phyloP scores from a whole-genome alignment of 1,140 invertebrate species.

The Oscheius sp. region DNA sequence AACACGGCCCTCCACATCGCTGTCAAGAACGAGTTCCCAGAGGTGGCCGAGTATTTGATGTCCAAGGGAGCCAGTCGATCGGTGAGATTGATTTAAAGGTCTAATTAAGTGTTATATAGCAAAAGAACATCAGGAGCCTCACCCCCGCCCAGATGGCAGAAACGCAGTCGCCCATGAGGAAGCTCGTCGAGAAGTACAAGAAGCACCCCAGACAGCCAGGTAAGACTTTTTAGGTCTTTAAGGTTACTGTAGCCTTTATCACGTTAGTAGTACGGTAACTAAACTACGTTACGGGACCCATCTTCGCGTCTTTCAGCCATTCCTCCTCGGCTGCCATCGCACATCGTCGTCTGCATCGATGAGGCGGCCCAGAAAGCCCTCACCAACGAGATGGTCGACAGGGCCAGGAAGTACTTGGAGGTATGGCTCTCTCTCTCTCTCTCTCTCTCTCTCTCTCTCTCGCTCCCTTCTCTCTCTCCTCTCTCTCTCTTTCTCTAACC shows the following conservation, averaged over 20 bases:
- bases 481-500: neutral
- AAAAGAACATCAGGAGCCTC: neutral
- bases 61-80: neutral
- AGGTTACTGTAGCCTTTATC: too few relatives aligned
- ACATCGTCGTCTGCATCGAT: neutral
- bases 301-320: neutral
- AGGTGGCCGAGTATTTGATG: neutral
- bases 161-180: neutral
- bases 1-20: neutral
- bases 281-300: too few relatives aligned
- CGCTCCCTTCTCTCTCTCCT: neutral
- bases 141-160: neutral
- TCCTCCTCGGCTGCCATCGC: neutral
- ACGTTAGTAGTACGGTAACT: too few relatives aligned
- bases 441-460: too few relatives aligned
- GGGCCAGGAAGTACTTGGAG: too few relatives aligned
- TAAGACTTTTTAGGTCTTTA: neutral
- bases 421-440: too few relatives aligned
- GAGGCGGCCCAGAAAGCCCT: neutral
- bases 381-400: neutral
- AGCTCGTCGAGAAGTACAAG: neutral
- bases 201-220: neutral
- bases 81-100: neutral
- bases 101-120: neutral
- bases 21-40: neutral